Evolutionary conservation across 2,797 vertebrate genomes (phyloP).

Genomic region (Lacerta agilis): DNA sequence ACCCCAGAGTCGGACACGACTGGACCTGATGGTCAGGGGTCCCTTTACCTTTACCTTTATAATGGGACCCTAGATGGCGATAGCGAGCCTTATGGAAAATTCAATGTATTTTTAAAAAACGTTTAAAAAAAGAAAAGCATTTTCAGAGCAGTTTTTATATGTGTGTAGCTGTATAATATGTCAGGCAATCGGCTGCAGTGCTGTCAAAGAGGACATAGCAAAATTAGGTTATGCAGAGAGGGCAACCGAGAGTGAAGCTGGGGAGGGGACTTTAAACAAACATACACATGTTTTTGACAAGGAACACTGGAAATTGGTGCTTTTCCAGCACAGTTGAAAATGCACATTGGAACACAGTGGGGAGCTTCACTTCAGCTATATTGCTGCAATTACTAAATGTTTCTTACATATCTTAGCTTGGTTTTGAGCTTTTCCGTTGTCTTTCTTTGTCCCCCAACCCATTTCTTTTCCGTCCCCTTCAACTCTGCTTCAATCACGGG

Average conservation of each 20-base stretch:
- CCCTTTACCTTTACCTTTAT: too few species aligned
- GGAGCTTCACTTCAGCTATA: background rate
- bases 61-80: too few species aligned
- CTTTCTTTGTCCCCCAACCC: background rate
- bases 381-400: background rate
- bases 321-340: background rate
- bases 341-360: background rate
- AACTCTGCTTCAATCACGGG: background rate
- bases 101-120: too few species aligned
- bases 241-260: background rate
- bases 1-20: too few species aligned
- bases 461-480: too few species aligned
- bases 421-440: background rate
- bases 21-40: too few species aligned
- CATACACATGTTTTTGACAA: background rate
- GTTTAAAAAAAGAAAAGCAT: too few species aligned
- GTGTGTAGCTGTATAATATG: background rate
- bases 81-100: too few species aligned
- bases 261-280: background rate
- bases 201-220: background rate
- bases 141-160: too few species aligned
- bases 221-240: background rate
- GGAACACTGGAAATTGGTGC: background rate
- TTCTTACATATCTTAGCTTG: background rate
- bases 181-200: background rate